Evolutionary conservation across 2,797 vertebrate genomes (phyloP), one percentile per base, ranked within the genome.

Genomic region (Acipenser oxyrinchus): DNA sequence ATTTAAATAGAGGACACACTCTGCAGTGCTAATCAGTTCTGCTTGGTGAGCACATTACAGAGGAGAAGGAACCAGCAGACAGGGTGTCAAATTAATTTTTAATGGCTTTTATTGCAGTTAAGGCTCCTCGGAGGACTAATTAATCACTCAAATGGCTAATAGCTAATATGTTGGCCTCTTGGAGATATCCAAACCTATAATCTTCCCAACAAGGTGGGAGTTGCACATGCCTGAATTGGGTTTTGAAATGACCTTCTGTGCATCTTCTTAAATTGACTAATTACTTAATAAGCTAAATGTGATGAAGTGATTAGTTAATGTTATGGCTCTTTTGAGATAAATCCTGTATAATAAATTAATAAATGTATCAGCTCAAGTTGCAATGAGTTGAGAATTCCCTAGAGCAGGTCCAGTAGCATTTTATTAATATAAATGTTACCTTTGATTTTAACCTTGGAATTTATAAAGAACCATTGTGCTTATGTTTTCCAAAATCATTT

Each of bases 31-130:
- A 70, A 80, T 84, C 80, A 75, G 81, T 76, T 82, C 81, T 83
- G 78, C 81, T 75, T 76, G 71, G 76, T 81, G 77, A 82, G 66
- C 52, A 62, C 0, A 52, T 78, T 76, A 73, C 74, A 70, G 68
- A 62, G 66, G 66, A 70, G 70, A 69, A 70, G 76, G 73, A 70
- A 52, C 76, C 77, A 71, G 72, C 70, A 83, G 77, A 78, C 79
- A 81, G 77, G 9, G 48, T 77, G 74, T 77, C 77, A 80, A 84
- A 81, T 83, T 79, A 78, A 83, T 84, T 82, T 82, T 73, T 78
- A 81, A 82, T 78, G 79, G 73, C 69, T 75, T 82, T 83, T 81
- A 78, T 82, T 80, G 75, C 72, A 2, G 49, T 66, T 74, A 76
- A 82, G 73, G 72, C 70, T 63, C 67, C 60, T 65, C 59, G 23